Percentiles rank a stretch among this genome's conserved stretches.
Evolutionary conservation across 1,140 invertebrate genomes (phyloP).

Genomic region (Popillia japonica): DNA sequence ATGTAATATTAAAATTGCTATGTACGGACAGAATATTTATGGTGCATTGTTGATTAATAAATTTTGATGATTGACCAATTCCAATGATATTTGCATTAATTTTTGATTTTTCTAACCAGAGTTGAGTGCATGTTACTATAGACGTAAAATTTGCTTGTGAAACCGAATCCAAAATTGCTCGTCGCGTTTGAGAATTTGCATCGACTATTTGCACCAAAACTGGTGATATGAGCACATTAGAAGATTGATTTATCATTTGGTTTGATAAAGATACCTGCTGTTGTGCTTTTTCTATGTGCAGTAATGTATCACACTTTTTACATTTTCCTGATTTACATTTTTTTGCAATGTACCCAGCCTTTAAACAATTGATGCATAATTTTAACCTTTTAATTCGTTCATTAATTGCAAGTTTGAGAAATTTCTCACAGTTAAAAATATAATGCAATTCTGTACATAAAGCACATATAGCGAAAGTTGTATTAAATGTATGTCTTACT

Average conservation of each 20-base stretch:
- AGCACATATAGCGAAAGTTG: too few relatives aligned
- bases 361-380: background rate
- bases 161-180: background rate
- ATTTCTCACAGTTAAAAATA: background rate
- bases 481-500: too few relatives aligned
- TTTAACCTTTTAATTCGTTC: background rate
- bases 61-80: background rate
- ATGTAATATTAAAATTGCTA: constrained; percentile 22
- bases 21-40: constrained; percentile 30
- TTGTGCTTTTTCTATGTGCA: constrained; percentile 38
- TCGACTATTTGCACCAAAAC: constrained; percentile 20
- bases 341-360: constrained; percentile 30
- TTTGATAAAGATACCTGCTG: background rate
- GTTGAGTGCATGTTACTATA: background rate
- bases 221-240: background rate
- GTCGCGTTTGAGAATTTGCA: too few relatives aligned
- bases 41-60: background rate
- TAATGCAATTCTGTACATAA: constrained; percentile 12
- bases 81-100: background rate
- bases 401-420: too few relatives aligned
- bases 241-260: constrained; percentile 15
- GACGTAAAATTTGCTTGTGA: background rate
- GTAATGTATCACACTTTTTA: constrained; percentile 42
- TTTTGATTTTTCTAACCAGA: background rate
- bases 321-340: constrained; percentile 40